These are phyloP conservation scores for Leucophenga varia DNA, from an alignment of 1,140 invertebrate species.

Conservation along the genomic window DNA sequence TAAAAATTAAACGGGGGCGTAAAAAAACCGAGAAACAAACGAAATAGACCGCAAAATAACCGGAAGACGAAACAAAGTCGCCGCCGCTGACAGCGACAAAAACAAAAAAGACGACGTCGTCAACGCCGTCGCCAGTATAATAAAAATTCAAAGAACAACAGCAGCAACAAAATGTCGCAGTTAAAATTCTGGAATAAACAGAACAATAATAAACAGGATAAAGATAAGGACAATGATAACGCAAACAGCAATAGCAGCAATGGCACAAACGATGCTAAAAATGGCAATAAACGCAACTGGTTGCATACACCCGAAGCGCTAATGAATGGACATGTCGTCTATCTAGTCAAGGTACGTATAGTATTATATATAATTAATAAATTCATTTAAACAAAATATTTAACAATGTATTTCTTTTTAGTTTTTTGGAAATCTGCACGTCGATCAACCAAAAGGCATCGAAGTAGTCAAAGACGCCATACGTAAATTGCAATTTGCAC, in stretches of 20 bases:
- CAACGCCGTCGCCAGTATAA: no score
- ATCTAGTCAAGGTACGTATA: conserved; percentile 87
- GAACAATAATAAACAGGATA: conserved; percentile 57
- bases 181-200: conserved; percentile 65
- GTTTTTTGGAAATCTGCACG: conserved; percentile 91
- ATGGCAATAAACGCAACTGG: conserved; percentile 76
- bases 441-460: conserved; percentile 94
- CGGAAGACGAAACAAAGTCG: no score
- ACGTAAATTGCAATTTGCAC: conserved; percentile 89
- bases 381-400: neutral
- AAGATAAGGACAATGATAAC: conserved; percentile 24
- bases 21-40: no score
- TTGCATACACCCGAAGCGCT: conserved; percentile 91
- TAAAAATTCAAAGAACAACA: no score
- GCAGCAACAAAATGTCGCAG: conserved; percentile 62
- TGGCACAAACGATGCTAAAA: conserved; percentile 48
- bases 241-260: no score
- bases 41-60: no score
- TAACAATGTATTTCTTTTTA: conserved; percentile 53
- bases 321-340: conserved; percentile 91
- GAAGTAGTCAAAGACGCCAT: conserved; percentile 96
- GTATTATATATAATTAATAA: no score
- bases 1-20: no score
- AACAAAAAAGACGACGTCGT: no score
- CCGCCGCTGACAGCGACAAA: conserved; percentile 31